Evolutionary conservation across 2,113 vertebrate species (phyloP), one percentile per base, ranked within the genome.

Genomic region (Trematomus loennbergii): DNA sequence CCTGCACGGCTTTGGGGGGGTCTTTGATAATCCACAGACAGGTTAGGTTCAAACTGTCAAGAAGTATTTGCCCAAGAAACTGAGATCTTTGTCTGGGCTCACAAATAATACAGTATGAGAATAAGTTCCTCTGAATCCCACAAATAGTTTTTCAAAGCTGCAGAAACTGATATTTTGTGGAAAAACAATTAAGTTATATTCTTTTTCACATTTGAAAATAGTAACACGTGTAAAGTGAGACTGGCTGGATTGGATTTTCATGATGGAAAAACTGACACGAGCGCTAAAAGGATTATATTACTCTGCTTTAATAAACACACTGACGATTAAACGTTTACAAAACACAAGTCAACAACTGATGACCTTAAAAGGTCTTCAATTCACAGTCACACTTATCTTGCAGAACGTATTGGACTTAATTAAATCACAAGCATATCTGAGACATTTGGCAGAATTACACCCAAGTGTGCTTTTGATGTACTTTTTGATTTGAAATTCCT

Each of bases 11-110:
- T 87, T 89, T 90, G 49, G 49, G 66, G 65, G 83, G 87, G 65
- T 82, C 75, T 94, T 86, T 79, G 78, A 91, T 96, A 96, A 96
- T 96, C 96, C 96, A 94, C 93, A 90, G 95, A 93, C 88, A 93
- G 91, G 91, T 84, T 93, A 93, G 89, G 89, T 94, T 95, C 90
- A 95, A 95, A 93, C 83, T 92, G 94, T 93, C 94, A 77, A 50
- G 71, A 85, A 71, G 64, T 52, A 50, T 79, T 90, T 84, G 65
- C 69, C 75, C 18, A 75, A 45, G 69, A 82, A 72, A 59, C 43
- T 62, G 22, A 25, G 69, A 75, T 71, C 1, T 15, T 29, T 46
- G 29, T 78, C 63, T 72, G 66, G 54, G n/a, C 17, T 29, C 9
- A 18, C 65, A 72, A 72, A 75, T 36, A 8, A 52, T 71, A 29